phyloP scores from a whole-genome alignment of 2,113 vertebrate species.

The Herpetotheres cachinnans region DNA sequence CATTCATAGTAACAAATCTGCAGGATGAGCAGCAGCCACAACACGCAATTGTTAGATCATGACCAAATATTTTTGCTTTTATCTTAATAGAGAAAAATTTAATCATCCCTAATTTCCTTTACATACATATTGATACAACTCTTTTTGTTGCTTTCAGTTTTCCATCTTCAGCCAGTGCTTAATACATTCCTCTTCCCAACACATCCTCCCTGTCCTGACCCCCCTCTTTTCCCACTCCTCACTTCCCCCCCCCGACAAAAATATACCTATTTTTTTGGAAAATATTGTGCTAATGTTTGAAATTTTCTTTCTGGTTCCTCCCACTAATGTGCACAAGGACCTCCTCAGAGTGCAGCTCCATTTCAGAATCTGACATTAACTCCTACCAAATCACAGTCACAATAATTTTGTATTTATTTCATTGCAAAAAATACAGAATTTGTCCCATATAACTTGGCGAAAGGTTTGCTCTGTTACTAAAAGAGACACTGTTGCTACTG shows the following conservation, averaged over 20 bases:
- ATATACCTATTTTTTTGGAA: neutral
- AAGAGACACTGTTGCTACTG: neutral
- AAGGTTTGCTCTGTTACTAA: neutral
- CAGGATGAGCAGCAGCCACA: neutral
- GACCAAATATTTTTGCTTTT: neutral
- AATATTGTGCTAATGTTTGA: neutral
- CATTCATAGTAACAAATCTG: neutral
- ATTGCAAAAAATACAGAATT: neutral
- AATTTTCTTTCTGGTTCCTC: neutral
- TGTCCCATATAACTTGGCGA: neutral
- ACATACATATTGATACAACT: neutral
- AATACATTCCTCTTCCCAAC: neutral
- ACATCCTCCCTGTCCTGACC: neutral
- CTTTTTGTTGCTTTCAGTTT: neutral
- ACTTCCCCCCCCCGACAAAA: neutral
- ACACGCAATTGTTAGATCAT: neutral
- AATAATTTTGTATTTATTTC: neutral
- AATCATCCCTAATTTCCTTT: neutral
- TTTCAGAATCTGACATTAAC: neutral
- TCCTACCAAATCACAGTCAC: neutral
- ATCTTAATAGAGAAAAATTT: neutral
- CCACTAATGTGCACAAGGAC: neutral
- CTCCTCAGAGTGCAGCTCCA: neutral
- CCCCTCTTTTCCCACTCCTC: neutral
- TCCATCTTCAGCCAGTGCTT: neutral